Conservation (phyloP, 2,113 vertebrate genomes). For the Gallinago media region DNA sequence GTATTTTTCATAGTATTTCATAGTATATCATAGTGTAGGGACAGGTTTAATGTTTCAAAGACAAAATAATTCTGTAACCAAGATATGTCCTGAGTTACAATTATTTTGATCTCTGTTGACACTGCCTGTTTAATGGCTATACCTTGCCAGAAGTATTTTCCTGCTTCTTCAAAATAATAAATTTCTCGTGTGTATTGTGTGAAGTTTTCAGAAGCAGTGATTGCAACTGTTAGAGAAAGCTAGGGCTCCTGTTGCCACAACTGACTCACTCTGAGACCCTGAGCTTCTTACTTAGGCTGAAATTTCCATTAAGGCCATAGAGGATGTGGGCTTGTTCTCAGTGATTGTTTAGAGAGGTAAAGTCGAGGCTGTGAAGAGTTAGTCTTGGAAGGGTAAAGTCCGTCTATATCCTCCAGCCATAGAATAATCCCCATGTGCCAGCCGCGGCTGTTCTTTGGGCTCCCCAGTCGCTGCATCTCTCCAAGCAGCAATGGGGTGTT, state of each 20-base stretch:
- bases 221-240: not conserved
- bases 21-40: not conserved
- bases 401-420: fast-evolving
- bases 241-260: not conserved
- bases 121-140: not conserved
- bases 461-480: not conserved
- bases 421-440: not conserved
- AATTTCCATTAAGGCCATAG: not conserved
- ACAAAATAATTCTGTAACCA: not conserved
- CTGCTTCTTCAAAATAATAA: not conserved
- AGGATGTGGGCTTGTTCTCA: not conserved
- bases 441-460: fast-evolving
- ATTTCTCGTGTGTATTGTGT: not conserved
- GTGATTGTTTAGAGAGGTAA: not conserved
- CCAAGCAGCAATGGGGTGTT: not conserved
- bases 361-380: not conserved
- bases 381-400: not conserved
- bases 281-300: not conserved
- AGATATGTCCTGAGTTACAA: not conserved
- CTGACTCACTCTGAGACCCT: not conserved
- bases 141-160: not conserved
- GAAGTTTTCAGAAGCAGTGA: not conserved
- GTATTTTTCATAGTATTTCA: not conserved
- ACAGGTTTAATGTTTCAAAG: not conserved
- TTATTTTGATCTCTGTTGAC: not conserved